Base-by-base conservation (phyloP, 2,797 vertebrate species). In the Remorina albescens region DNA sequence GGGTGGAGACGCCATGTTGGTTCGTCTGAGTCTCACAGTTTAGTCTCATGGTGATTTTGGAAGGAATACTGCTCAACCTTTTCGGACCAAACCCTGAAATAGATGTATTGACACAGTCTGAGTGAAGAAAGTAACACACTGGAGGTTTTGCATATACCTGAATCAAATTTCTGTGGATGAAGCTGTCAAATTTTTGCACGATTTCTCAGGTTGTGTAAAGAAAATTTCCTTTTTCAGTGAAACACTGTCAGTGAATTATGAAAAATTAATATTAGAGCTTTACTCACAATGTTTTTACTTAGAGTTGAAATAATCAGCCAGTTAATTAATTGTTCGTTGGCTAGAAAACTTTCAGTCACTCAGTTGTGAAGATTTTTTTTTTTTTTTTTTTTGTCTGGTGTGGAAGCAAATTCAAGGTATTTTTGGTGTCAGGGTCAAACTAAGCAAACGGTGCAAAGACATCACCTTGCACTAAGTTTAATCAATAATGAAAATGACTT, bases 11-110 rank as follows among this genome's bases (percentile, higher is more conserved):
- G n/a, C n/a, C n/a, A n/a, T n/a, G n/a, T n/a, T 80, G 73, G 30
- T 84, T 83, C 79, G 81, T 83, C 78, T 51, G 82, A 86, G 74
- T 76, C 72, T 82, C 80, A 80, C 88, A 67, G 86, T 89, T 84
- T 86, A 82, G 83, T 79, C 82, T 86, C 74, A 47, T 47, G 62
- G 65, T 41, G 75, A 66, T 79, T 81, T 82, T 51, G 50, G 56
- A 74, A 58, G 7, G 42, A 75, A 75, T 65, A 39, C 71, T 4
- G 64, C 34, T 67, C 69, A 80, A 74, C 74, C 75, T 86, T 80
- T 79, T 68, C 66, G 23, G 36, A 34, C 16, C 46, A 62, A 39
- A 67, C 69, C 66, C 77, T 76, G 63, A 87, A 89, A 88, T 83
- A 86, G 78, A 86, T 82, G 56, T 82, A 66, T 80, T 74, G 80